These are phyloP conservation scores for Drosophila miranda DNA, from an alignment of 1,140 invertebrate genomes.

Conservation along the genomic window DNA sequence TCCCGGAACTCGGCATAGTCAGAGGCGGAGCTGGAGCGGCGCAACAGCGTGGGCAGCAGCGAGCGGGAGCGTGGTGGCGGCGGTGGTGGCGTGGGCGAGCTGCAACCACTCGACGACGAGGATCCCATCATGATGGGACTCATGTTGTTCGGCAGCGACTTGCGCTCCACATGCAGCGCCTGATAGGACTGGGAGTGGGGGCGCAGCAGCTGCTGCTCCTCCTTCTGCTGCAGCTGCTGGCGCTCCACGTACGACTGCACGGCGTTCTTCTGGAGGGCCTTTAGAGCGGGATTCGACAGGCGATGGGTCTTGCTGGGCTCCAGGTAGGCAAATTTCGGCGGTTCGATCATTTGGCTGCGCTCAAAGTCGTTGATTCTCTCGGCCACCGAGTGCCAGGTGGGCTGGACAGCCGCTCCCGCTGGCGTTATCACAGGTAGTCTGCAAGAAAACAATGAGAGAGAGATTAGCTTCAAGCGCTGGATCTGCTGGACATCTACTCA, in stretches of 20 bases:
- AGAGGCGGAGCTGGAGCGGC: constrained; percentile 87
- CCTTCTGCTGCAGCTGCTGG: constrained; percentile 84
- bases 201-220: constrained; percentile 66
- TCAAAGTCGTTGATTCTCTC: constrained; percentile 90
- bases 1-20: constrained; percentile 85
- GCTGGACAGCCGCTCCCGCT: constrained; percentile 69
- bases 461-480: background rate
- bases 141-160: constrained; percentile 72
- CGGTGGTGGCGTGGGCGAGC: constrained; percentile 83
- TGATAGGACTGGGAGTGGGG: constrained; percentile 61
- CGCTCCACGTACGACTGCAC: constrained; percentile 92
- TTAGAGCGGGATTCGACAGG: constrained; percentile 90
- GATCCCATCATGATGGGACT: constrained; percentile 66
- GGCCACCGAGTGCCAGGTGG: constrained; percentile 86
- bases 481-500: constrained; percentile 16
- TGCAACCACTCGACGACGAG: constrained; percentile 80
- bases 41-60: constrained; percentile 82
- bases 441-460: background rate
- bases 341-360: constrained; percentile 64
- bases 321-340: constrained; percentile 87
- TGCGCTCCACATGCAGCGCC: constrained; percentile 55
- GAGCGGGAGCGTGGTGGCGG: constrained; percentile 84
- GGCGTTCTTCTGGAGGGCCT: constrained; percentile 94
- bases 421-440: constrained; percentile 78
- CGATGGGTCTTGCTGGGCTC: constrained; percentile 90